Base-by-base conservation (phyloP, 2,888 invertebrate species). In the Aphidius colemani region DNA sequence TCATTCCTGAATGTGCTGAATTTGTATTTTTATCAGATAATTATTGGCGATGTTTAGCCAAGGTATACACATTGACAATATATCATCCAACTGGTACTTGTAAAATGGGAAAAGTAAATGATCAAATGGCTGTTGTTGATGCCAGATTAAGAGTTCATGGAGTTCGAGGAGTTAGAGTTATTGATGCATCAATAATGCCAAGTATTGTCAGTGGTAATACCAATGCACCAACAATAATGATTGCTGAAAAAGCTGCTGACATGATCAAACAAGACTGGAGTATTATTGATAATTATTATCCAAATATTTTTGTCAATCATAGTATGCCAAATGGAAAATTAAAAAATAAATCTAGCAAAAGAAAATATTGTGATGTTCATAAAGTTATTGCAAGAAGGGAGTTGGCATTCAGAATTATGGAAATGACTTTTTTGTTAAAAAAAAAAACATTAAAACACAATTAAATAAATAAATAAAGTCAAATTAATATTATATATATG, bases 21-120 rank as follows among this genome's bases (percentile, higher is more conserved):
- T 81, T 91, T 10, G 85, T 85, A 1, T 84, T 87, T 64, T 91
- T 88, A 75, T 88, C 90, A 0, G 94, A 95, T 76, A 84, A 86
- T 2, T 94, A 90, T 76, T 94, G 93, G 90, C 94, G 93, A 76
- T 95, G 95, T 73, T 92, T 93, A 91, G 91, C 93, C 13, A 88
- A 91, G 48, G 72, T 78, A 8, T 94, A 93, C 69, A 91, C 93
- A 0, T 89, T 89, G 7, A 94, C 94, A 0, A 92, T 94, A 59
- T 94, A 94, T 75, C 94, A 94, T 83, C 94, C 94, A 0, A 90
- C 92, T 0, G 94, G 94, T 0, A 95, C 94, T 0, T 91, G 91
- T 53, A 94, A 94, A 78, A 95, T 95, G 95, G 95, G 94, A 0
- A 93, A 94, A 0, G 89, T 89, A 71, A 93, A 92, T 90, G 94